Base-by-base conservation (phyloP, 2,797 vertebrate species). In the Acestrorhynchus altus region DNA sequence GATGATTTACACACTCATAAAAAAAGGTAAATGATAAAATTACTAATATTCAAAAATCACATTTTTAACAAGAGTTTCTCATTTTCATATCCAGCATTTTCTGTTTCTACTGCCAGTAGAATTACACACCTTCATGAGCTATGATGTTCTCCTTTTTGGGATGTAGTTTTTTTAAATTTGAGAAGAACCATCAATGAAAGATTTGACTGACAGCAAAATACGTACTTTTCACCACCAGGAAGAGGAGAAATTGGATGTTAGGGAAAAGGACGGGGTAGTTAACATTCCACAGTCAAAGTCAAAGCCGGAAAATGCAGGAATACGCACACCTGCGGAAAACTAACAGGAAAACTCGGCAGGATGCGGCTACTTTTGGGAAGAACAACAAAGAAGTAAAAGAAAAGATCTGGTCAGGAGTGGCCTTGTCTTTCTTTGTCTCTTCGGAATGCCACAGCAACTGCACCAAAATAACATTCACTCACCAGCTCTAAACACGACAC, bases 251-350 rank as follows among this genome's bases (percentile, higher is more conserved):
- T 16, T 31, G 64, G 65, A 68, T 76, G 69, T 74, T 67, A 16
- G 69, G 64, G 49, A 20, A 70, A 66, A 65, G 69, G 42, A 49
- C 54, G 67, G 69, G 54, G 54, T 60, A 56, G 69, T 84, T 81
- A 84, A 81, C 79, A 81, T 84, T 84, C 79, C 83, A 77, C 57
- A 79, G 76, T 71, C 56, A 64, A 31, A 65, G 76, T 74, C 68
- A 52, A 40, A 65, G 20, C 42, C 20, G 73, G 78, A 76, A 73
- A 76, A 84, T 69, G 49, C 26, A n/a, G 47, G 65, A 76, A 44
- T 68, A 42, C 26, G 31, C 46, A 59, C 54, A 40, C 39, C 28
- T 26, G 51, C 57, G 71, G 70, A 73, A 76, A 59, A 46, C 54
- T 46, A 47, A 74, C 56, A 61, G 47, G 59, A 51, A 63, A 63